Percentiles rank a stretch among this genome's conserved stretches.
phyloP scores from a whole-genome alignment of 1,140 invertebrate species.

The Phortica variegata region DNA sequence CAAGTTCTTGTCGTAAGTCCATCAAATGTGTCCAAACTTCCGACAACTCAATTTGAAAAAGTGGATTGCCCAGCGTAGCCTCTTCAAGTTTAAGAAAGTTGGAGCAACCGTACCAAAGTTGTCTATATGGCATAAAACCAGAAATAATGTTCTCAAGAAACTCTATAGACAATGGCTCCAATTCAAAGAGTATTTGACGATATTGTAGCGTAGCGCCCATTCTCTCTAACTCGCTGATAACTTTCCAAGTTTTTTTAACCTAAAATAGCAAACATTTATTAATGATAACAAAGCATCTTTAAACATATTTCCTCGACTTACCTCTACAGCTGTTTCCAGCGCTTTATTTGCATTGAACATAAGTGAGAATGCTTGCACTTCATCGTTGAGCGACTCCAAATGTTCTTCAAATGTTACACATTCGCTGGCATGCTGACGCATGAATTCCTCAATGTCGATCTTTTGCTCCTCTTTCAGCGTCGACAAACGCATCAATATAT shows the following conservation, averaged over 20 bases:
- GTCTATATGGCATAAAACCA: slow-evolving; percentile 40
- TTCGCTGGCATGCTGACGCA: slow-evolving; percentile 38
- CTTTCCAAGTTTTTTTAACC: slow-evolving; percentile 42
- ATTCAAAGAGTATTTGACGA: slow-evolving; percentile 43
- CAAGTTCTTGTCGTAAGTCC: slow-evolving; percentile 22
- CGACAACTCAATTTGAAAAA: slow-evolving; percentile 34
- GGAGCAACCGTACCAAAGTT: slow-evolving; percentile 42
- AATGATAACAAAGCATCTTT: too few relatives aligned
- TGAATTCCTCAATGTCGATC: slow-evolving; percentile 47
- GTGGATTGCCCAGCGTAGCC: slow-evolving; percentile 46
- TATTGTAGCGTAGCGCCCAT: slow-evolving; percentile 29
- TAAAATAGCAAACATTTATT: too few relatives aligned
- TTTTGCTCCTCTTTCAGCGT: slow-evolving; percentile 48
- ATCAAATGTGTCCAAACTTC: slow-evolving; percentile 34
- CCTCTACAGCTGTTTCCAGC: slow-evolving; percentile 42
- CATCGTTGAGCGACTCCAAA: slow-evolving; percentile 45
- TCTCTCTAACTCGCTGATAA: slow-evolving; percentile 42
- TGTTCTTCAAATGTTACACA: slow-evolving; percentile 45
- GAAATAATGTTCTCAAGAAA: slow-evolving; percentile 37
- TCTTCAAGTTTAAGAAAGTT: slow-evolving; percentile 48
- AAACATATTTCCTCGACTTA: too few relatives aligned
- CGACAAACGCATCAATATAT: slow-evolving; percentile 35
- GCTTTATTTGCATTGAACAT: slow-evolving; percentile 40
- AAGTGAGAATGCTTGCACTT: slow-evolving; percentile 46
- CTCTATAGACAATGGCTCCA: slow-evolving; percentile 39